Conservation (phyloP, 2,113 vertebrate species). For the Lasiurus cinereus region DNA sequence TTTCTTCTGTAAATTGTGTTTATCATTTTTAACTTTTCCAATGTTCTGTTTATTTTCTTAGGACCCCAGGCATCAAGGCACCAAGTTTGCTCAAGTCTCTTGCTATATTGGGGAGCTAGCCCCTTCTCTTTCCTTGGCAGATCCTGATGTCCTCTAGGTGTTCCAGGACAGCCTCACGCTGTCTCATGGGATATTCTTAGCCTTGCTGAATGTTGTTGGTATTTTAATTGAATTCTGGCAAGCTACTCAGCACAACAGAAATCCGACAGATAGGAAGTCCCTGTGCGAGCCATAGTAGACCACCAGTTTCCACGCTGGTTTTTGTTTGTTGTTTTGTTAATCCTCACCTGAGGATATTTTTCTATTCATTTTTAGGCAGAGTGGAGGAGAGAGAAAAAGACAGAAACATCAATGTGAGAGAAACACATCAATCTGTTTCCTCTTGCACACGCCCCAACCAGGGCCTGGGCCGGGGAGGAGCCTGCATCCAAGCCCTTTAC, state of each 20-base stretch:
- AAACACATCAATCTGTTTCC: no score
- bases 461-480: no score
- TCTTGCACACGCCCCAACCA: no score
- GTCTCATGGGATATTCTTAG: slow-evolving; percentile 80
- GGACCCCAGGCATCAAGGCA: background rate
- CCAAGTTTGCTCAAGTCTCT: slow-evolving; percentile 3
- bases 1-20: slow-evolving; percentile 25
- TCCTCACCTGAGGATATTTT: no score
- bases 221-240: slow-evolving; percentile 82
- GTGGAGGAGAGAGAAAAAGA: no score
- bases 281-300: slow-evolving; percentile 32
- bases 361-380: no score
- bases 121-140: slow-evolving; percentile 34
- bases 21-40: slow-evolving; percentile 2
- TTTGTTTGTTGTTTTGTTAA: background rate
- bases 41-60: background rate
- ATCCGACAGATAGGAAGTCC: background rate
- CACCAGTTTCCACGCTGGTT: background rate
- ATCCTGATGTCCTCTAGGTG: slow-evolving; percentile 71
- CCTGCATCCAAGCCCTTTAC: no score
- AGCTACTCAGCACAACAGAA: slow-evolving; percentile 36
- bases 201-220: slow-evolving; percentile 70
- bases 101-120: background rate
- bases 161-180: slow-evolving; percentile 45
- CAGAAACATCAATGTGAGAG: no score